Evolutionary conservation across 2,797 vertebrate species (phyloP).

Genomic region (Miichthys miiuy): DNA sequence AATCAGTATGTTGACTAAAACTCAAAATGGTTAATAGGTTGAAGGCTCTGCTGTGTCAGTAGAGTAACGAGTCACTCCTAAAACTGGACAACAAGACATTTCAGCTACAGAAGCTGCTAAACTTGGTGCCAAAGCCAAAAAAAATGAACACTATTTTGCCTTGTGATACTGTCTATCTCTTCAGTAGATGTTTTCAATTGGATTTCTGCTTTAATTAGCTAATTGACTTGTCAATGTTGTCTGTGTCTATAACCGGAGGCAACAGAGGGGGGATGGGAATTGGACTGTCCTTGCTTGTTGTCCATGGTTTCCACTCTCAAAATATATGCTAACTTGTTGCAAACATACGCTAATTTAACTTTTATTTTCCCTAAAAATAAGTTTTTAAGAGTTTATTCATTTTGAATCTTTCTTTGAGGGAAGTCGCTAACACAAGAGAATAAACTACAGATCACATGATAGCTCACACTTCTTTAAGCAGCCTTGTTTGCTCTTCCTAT

Average conservation of each 20-base stretch:
- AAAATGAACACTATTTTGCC: neutral
- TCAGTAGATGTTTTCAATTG: neutral
- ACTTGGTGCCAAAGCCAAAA: constrained; percentile 9
- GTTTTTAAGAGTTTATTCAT: neutral
- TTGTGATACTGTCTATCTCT: neutral
- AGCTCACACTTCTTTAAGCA: neutral
- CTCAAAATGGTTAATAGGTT: constrained; percentile 21
- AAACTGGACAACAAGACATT: constrained; percentile 3
- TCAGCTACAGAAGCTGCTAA: constrained; percentile 10
- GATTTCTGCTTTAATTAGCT: neutral
- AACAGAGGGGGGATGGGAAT: neutral
- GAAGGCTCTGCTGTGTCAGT: constrained; percentile 10
- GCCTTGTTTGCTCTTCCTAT: neutral
- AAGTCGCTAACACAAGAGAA: neutral
- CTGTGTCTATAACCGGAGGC: neutral
- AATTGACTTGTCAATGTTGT: neutral
- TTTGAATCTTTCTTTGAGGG: neutral
- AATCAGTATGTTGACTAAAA: constrained; percentile 39
- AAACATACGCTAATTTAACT: neutral
- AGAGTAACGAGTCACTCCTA: constrained; percentile 14
- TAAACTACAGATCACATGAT: neutral
- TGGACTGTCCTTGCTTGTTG: neutral
- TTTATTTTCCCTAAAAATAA: neutral
- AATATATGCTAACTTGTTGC: neutral
- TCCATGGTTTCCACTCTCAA: neutral